A percentile compares a stretch with the other conserved stretches of the same genome.
phyloP scores from a whole-genome alignment of 1,140 invertebrate species.

The Danaus plexippus region DNA sequence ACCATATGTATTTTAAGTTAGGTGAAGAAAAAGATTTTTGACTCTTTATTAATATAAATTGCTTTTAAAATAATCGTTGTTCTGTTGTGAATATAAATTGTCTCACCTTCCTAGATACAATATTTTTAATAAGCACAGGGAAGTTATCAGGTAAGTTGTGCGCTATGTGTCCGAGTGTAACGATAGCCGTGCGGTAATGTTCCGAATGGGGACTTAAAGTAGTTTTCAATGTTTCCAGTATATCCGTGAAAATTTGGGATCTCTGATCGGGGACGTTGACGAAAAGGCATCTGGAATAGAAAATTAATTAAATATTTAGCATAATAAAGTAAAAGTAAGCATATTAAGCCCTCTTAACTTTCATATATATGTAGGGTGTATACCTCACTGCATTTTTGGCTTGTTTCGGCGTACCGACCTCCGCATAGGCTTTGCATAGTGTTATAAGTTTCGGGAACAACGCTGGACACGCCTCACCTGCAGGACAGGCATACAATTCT shows the following conservation, averaged over 20 bases:
- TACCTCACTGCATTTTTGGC: slow-evolving; percentile 92
- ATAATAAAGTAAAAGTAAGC: too few species aligned
- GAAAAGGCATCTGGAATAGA: slow-evolving; percentile 82
- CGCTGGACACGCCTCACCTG: slow-evolving; percentile 81
- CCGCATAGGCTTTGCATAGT: slow-evolving; percentile 88
- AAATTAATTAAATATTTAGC: neutral
- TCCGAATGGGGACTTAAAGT: slow-evolving; percentile 84
- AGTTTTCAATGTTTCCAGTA: slow-evolving; percentile 85
- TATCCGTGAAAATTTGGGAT: slow-evolving; percentile 86
- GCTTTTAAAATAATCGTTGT: too few species aligned
- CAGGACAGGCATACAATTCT: slow-evolving; percentile 21
- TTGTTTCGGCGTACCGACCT: slow-evolving; percentile 92
- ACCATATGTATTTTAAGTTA: too few species aligned
- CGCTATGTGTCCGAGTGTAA: slow-evolving; percentile 94
- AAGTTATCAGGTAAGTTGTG: slow-evolving; percentile 92
- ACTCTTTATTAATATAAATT: too few species aligned
- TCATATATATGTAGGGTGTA: neutral
- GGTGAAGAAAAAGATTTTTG: too few species aligned
- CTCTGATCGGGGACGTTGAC: slow-evolving; percentile 87
- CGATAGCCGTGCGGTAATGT: slow-evolving; percentile 93
- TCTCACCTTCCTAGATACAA: slow-evolving; percentile 90
- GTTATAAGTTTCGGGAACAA: slow-evolving; percentile 83
- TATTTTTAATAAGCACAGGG: slow-evolving; percentile 91
- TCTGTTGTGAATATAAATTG: too few species aligned
- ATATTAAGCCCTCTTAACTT: too few species aligned